phyloP scores from a whole-genome alignment of 2,888 invertebrate species.

The Nemurella pictetii region DNA sequence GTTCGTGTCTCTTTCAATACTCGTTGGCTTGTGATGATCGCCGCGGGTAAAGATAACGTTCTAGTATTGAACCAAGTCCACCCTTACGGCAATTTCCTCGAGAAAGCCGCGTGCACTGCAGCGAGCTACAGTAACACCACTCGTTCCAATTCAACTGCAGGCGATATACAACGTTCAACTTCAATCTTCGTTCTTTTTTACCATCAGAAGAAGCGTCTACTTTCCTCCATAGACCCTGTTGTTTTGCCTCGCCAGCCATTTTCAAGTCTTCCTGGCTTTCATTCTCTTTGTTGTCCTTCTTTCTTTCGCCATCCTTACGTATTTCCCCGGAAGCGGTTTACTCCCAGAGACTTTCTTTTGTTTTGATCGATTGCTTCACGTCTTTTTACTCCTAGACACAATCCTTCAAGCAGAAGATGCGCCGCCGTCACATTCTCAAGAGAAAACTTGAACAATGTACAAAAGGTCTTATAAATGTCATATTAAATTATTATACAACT shows the following conservation, averaged over 20 bases:
- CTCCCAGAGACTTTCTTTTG: constrained; percentile 33
- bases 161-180: constrained; percentile 19
- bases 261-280: constrained; percentile 25
- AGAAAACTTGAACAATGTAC: constrained; percentile 14
- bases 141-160: neutral
- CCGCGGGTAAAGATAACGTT: neutral
- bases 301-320: constrained; percentile 23
- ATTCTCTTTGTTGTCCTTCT: constrained; percentile 29
- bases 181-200: constrained; percentile 9
- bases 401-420: constrained; percentile 32
- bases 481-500: constrained; percentile 26
- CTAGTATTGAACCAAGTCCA: neutral
- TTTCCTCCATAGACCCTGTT: constrained; percentile 1
- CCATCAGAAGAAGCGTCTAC: neutral
- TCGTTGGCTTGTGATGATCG: too few relatives aligned
- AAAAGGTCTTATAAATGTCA: constrained; percentile 30
- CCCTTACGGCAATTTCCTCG: neutral
- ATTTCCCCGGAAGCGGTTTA: constrained; percentile 30
- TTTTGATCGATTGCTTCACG: constrained; percentile 39
- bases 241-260: constrained; percentile 26
- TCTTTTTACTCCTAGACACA: constrained; percentile 29
- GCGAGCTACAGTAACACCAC: neutral
- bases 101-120: neutral
- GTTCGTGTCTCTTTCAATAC: neutral
- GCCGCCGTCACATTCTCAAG: constrained; percentile 25